A percentile compares a stretch with the other conserved stretches of the same genome.
phyloP scores from a whole-genome alignment of 2,113 vertebrate species.

The Notothenia rossii region DNA sequence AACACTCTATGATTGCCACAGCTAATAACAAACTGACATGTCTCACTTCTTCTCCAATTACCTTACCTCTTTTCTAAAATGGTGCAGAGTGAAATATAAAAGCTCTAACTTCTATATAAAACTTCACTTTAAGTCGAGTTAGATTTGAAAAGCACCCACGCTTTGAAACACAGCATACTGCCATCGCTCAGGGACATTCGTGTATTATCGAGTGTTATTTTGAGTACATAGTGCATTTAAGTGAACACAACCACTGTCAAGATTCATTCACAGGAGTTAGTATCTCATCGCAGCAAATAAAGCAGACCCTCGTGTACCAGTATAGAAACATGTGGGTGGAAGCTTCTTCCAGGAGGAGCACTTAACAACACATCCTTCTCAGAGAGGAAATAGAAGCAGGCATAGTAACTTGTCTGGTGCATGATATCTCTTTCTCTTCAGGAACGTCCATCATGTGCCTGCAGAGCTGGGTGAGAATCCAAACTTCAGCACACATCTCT shows the following conservation, averaged over 20 bases:
- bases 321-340: constrained; percentile 62
- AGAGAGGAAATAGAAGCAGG: constrained; percentile 52
- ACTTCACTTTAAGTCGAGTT: neutral
- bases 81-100: neutral
- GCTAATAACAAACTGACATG: neutral
- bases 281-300: constrained; percentile 11
- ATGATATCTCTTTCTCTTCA: neutral
- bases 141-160: no score
- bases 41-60: neutral
- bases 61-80: neutral
- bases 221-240: neutral
- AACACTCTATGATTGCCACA: neutral
- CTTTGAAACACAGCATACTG: neutral
- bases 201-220: neutral
- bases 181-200: neutral
- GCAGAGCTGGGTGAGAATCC: constrained; percentile 29
- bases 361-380: constrained; percentile 47
- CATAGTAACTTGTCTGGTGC: constrained; percentile 4
- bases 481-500: constrained; percentile 23
- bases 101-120: neutral
- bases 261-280: constrained; percentile 47
- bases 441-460: constrained; percentile 36
- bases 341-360: constrained; percentile 48
- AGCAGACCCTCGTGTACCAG: constrained; percentile 37
- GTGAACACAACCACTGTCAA: neutral